Conservation (phyloP, 2,113 vertebrate genomes). For the Merops nubicus region DNA sequence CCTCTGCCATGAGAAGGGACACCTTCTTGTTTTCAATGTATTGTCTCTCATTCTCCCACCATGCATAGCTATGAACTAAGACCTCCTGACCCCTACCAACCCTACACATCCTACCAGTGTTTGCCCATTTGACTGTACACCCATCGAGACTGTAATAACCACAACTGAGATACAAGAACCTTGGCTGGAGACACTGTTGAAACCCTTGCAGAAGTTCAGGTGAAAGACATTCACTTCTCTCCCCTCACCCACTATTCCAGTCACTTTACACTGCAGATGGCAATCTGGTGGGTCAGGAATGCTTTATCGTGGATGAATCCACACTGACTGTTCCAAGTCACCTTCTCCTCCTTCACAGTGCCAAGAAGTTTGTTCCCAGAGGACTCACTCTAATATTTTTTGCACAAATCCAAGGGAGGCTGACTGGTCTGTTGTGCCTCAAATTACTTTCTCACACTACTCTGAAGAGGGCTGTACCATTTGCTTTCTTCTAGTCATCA, state of each 20-base stretch:
- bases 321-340: not conserved
- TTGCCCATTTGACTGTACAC: not conserved
- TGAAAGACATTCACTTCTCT: not conserved
- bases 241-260: not conserved
- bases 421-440: too few relatives aligned
- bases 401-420: not conserved
- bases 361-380: not conserved
- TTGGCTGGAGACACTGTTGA: not conserved
- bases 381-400: not conserved
- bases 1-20: too few relatives aligned
- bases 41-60: not conserved
- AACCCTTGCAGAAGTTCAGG: not conserved
- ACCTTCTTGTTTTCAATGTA: not conserved
- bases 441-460: not conserved
- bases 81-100: not conserved
- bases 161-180: not conserved
- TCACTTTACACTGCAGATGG: not conserved
- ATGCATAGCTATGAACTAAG: rapidly evolving
- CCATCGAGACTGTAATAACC: not conserved
- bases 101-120: not conserved
- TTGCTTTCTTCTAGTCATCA: not conserved
- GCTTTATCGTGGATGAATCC: not conserved
- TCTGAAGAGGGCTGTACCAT: not conserved
- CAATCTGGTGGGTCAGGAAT: not conserved
- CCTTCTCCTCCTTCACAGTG: not conserved